These are phyloP conservation scores for Echinometra lucunter DNA, from an alignment of 53 echinoderm and acorn worm species.

Conservation along the genomic window DNA sequence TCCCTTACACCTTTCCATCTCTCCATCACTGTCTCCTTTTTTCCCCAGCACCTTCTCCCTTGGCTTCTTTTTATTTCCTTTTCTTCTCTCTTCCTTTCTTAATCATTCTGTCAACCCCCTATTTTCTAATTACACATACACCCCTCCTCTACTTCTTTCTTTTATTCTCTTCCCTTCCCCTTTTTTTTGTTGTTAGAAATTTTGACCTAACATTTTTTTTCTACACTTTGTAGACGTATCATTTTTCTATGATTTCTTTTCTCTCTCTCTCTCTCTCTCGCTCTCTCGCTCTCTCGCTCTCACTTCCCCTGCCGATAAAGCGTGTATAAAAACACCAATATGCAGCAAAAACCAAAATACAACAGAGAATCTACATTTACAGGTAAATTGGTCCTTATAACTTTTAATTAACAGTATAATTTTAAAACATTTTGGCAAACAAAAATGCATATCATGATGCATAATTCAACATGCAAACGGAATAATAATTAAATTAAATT, in stretches of 20 bases:
- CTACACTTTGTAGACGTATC: too few species aligned
- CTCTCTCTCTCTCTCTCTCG: background rate
- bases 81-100: background rate
- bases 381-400: background rate
- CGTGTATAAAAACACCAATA: background rate
- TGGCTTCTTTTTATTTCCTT: too few species aligned
- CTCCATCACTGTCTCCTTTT: background rate
- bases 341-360: background rate
- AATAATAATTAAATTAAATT: too few species aligned
- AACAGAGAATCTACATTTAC: background rate
- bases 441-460: background rate
- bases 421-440: background rate
- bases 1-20: background rate
- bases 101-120: background rate
- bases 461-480: background rate
- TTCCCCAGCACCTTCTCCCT: too few species aligned
- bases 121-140: too few species aligned
- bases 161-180: too few species aligned
- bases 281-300: background rate
- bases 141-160: too few species aligned
- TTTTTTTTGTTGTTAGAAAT: too few species aligned
- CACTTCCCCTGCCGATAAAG: background rate
- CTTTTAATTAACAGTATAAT: background rate
- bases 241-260: too few species aligned
- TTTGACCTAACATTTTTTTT: too few species aligned